These are phyloP conservation scores for Podarcis muralis DNA, from an alignment of 2,113 vertebrate species.

Conservation along the genomic window DNA sequence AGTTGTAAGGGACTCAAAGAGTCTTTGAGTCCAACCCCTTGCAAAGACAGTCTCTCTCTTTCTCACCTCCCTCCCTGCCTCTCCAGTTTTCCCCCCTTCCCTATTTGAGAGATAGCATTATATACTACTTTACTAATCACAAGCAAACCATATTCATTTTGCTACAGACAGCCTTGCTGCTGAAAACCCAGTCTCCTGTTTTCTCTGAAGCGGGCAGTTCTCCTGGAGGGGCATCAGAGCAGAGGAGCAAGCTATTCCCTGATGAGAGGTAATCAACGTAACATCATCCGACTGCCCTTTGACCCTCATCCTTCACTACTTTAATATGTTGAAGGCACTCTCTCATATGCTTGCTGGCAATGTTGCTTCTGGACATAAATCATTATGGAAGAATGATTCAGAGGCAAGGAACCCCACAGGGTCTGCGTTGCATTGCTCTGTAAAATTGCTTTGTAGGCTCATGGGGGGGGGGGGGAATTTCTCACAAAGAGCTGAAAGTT, in stretches of 20 bases:
- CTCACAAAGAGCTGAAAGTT: not conserved
- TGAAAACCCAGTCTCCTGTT: constrained; percentile 93
- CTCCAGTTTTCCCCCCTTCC: not conserved
- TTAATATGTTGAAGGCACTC: not conserved
- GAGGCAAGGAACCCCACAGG: constrained; percentile 6
- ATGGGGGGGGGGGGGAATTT: not conserved
- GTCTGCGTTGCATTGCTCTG: not conserved
- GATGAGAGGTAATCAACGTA: constrained; percentile 79
- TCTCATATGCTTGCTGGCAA: not conserved
- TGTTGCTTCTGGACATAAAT: not conserved
- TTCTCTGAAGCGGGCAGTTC: constrained; percentile 84
- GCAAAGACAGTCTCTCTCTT: not conserved
- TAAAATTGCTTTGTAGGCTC: constrained; percentile 32
- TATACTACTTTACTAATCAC: not conserved
- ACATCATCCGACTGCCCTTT: not conserved
- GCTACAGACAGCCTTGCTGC: constrained; percentile 91
- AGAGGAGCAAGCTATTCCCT: constrained; percentile 81
- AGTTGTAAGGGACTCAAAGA: too few relatives aligned
- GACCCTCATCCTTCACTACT: not conserved
- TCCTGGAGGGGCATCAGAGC: constrained; percentile 76
- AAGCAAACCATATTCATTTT: not conserved
- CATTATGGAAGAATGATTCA: not conserved
- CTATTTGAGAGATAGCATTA: not conserved
- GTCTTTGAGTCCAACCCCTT: too few relatives aligned
- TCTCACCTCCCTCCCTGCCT: too few relatives aligned